Percentiles rank a stretch among this genome's conserved stretches.
These are phyloP conservation scores for Scortum barcoo DNA, from an alignment of 2,113 vertebrate species.

Conservation along the genomic window DNA sequence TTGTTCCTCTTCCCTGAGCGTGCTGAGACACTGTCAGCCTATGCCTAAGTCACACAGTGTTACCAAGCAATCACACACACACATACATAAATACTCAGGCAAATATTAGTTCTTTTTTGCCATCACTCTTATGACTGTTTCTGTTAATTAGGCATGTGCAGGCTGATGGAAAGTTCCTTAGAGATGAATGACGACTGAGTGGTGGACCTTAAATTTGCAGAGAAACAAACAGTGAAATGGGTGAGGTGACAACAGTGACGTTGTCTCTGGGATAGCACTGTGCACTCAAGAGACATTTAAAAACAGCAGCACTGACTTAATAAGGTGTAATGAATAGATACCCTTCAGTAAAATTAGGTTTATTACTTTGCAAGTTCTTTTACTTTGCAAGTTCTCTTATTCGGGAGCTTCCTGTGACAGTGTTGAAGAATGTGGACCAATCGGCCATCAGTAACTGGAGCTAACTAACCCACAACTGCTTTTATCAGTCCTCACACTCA, in stretches of 20 bases:
- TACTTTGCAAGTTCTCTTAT: background rate
- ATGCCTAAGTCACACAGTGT: background rate
- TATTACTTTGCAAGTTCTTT: background rate
- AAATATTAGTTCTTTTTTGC: background rate
- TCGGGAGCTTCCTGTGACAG: background rate
- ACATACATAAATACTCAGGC: background rate
- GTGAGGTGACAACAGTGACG: background rate
- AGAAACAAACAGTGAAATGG: background rate
- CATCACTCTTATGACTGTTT: no score
- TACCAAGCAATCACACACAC: background rate
- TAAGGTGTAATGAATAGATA: background rate
- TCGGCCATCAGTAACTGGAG: background rate
- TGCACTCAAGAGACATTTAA: background rate
- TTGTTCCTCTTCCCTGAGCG: slow-evolving; percentile 7
- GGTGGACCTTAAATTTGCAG: background rate
- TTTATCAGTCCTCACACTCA: no score
- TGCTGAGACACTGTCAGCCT: background rate
- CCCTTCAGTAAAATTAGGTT: background rate
- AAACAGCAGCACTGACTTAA: background rate
- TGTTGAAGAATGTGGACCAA: background rate
- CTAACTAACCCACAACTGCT: no score
- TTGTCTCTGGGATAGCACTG: no score
- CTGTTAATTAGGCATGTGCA: background rate
- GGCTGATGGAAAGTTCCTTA: background rate
- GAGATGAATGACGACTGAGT: background rate